These are phyloP conservation scores for Anabas testudineus DNA, from an alignment of 2,797 vertebrate species.

Conservation along the genomic window DNA sequence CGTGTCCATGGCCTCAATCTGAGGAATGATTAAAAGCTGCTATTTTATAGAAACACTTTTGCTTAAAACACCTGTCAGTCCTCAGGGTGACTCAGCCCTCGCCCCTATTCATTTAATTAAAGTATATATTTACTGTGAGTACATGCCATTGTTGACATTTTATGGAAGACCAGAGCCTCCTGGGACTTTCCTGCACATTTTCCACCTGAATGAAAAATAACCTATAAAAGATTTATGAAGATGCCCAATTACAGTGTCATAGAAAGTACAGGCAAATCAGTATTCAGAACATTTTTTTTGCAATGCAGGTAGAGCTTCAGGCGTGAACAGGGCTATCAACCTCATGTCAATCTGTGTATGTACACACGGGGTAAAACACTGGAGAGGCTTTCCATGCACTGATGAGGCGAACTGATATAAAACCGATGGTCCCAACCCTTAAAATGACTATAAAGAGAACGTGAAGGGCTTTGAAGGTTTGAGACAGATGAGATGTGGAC, in stretches of 20 bases:
- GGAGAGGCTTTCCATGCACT: neutral
- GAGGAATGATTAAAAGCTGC: constrained; percentile 48
- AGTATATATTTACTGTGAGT: constrained; percentile 2
- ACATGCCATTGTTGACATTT: constrained; percentile 28
- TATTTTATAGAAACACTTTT: constrained; percentile 20
- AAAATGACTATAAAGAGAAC: constrained; percentile 22
- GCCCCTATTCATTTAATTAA: neutral
- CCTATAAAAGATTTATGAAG: constrained; percentile 2
- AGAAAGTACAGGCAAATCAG: constrained; percentile 10
- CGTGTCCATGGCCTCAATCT: constrained; percentile 30
- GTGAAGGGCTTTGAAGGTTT: neutral
- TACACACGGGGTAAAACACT: neutral
- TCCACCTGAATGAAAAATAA: constrained; percentile 39
- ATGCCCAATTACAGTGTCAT: neutral
- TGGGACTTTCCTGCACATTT: constrained; percentile 18
- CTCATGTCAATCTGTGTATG: neutral
- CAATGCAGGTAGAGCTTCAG: neutral
- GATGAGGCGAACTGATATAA: constrained; percentile 3
- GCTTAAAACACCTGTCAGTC: constrained; percentile 38
- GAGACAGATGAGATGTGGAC: constrained; percentile 4
- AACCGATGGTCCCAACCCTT: neutral
- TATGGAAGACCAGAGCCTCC: constrained; percentile 23
- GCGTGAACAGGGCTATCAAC: neutral
- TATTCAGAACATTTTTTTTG: constrained; percentile 45
- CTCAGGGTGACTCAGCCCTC: neutral